A percentile compares a stretch with the other conserved stretches of the same genome.
Conservation (phyloP, 2,113 vertebrate species). For the Bubo bubo region DNA sequence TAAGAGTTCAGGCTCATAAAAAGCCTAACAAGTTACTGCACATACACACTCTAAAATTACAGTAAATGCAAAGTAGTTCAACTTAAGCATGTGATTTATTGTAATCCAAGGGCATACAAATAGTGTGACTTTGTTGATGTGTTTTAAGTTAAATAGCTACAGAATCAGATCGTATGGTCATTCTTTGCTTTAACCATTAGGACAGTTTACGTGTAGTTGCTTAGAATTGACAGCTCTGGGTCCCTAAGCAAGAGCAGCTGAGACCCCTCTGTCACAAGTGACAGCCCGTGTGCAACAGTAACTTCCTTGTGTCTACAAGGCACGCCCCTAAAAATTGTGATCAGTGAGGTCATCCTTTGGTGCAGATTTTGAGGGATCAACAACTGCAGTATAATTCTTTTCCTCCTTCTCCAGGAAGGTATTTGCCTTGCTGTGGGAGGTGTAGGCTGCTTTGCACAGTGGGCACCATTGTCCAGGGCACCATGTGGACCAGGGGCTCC, state of each 20-base stretch:
- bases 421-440: not conserved
- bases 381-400: not conserved
- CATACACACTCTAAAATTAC: not conserved
- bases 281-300: not conserved
- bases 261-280: not conserved
- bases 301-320: not conserved
- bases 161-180: not conserved
- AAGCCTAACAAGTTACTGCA: not conserved
- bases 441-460: not conserved
- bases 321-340: not conserved
- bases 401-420: not conserved
- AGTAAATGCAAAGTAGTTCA: not conserved
- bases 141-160: not conserved
- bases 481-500: fast-evolving
- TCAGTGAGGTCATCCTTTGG: not conserved
- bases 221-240: not conserved
- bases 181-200: not conserved
- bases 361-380: not conserved
- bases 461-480: fast-evolving
- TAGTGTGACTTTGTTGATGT: not conserved
- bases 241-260: not conserved
- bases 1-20: not conserved
- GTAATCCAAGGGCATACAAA: not conserved
- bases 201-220: not conserved
- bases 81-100: not conserved